Conservation (phyloP, 2,113 vertebrate species). For the Mastomys natalensis region DNA sequence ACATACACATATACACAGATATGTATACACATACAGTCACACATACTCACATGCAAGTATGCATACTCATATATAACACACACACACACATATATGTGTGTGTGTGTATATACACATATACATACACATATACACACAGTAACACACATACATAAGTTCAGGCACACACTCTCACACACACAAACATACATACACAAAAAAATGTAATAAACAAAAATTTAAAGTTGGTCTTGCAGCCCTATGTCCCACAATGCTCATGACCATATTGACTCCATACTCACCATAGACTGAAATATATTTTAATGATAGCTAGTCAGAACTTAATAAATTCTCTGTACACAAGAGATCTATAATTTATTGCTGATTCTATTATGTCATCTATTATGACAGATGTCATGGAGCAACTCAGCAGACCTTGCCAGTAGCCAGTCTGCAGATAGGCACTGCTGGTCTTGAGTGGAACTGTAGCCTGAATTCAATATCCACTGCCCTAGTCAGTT, state of each 20-base stretch:
- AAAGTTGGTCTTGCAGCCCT: background rate
- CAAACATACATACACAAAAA: background rate
- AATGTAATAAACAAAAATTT: background rate
- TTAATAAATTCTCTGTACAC: background rate
- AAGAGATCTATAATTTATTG: background rate
- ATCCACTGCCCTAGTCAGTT: background rate
- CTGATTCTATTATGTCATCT: background rate
- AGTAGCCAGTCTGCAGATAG: background rate
- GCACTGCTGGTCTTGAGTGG: background rate
- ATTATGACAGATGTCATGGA: background rate
- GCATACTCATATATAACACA: background rate
- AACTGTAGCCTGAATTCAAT: background rate
- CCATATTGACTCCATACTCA: background rate
- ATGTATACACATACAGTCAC: background rate
- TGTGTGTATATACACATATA: too few species aligned
- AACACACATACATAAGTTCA: background rate
- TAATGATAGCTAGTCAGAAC: background rate
- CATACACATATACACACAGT: background rate
- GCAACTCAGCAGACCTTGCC: background rate
- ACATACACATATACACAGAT: background rate
- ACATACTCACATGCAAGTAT: background rate
- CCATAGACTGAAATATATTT: background rate
- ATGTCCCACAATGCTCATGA: background rate
- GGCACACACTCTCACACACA: background rate
- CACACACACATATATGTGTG: background rate